Conservation (phyloP, 1,140 invertebrate genomes). For the Cotesia glomerata region DNA sequence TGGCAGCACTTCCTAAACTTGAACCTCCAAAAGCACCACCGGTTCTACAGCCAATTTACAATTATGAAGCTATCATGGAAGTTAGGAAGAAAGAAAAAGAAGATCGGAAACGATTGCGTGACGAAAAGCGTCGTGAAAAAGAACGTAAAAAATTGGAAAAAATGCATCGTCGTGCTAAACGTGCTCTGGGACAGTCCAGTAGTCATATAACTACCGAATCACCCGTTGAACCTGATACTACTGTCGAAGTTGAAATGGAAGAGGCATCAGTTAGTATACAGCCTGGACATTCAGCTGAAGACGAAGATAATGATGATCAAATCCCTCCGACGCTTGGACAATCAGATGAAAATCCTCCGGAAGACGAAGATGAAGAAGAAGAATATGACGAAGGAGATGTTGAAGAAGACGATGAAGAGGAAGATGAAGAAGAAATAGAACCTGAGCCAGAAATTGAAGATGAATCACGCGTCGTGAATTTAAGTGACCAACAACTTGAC, state of each 20-base stretch:
- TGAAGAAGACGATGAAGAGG: conserved; percentile 34
- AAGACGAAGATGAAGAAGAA: conserved; percentile 39
- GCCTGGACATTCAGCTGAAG: conserved; percentile 11
- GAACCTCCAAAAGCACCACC: conserved; percentile 27
- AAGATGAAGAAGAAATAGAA: conserved; percentile 42
- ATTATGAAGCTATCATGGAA: conserved; percentile 59
- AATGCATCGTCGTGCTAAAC: conserved; percentile 47
- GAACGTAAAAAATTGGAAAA: conserved; percentile 46
- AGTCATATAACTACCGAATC: conserved; percentile 29
- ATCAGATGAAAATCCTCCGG: conserved; percentile 35
- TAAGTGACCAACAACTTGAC: background rate
- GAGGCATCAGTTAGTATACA: background rate
- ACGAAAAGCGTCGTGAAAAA: conserved; percentile 50
- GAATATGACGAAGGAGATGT: conserved; percentile 41
- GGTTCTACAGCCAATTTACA: conserved; percentile 54
- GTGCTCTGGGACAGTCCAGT: conserved; percentile 40
- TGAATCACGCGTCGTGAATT: background rate
- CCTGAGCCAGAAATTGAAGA: conserved; percentile 30
- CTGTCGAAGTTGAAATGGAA: conserved; percentile 41
- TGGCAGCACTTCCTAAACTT: conserved; percentile 19
- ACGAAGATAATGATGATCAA: conserved; percentile 44
- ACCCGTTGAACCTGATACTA: conserved; percentile 37
- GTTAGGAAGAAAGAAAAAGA: conserved; percentile 54
- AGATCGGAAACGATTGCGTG: conserved; percentile 54
- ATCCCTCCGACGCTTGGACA: conserved; percentile 12